Evolutionary conservation across 2,113 vertebrate genomes (phyloP), one percentile per base, ranked within the genome.

Genomic region (Anolis sagrei): DNA sequence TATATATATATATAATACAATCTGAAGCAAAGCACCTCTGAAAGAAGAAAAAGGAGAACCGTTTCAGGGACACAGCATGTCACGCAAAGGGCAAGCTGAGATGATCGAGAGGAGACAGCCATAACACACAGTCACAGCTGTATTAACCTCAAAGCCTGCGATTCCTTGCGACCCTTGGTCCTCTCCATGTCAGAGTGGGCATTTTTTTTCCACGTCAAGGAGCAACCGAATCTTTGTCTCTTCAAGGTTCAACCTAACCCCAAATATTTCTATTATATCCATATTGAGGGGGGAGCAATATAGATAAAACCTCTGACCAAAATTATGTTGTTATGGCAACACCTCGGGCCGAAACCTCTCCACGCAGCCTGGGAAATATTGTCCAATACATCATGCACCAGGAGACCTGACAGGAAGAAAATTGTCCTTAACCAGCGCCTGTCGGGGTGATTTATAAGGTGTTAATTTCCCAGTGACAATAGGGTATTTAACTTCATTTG

Each of bases 261-360:
- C 68, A 83, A 83, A 83, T 87, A 83, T 87, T 74, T 87, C 54
- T 79, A 79, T 87, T 83, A 83, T 83, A 62, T 64, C 51, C 64
- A 44, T 75, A 77, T 66, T 13, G 66, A 73, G 76, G 19, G 51
- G 39, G 54, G 73, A 64, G 58, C 54, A n/a, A 87, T 87, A 87
- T 74, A 87, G 86, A 87, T 87, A 87, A 83, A 83, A 83, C 86
- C 70, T 83, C 70, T 86, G 84, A 79, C 81, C 76, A 87, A 87
- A 87, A 87, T 87, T 79, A 87, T 87, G 86, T 87, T 87, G 86
- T 87, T 87, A 87, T 87, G 76, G 86, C 86, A 87, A 87, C 86
- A 75, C 69, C 81, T 83, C 76, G 4, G 81, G 86, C 81, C 76
- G 61, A 83, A 78, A 74, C 81, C 81, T 87, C 86, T 44, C 54